phyloP scores from a whole-genome alignment of 30 jellyfish, hydroid and myxozoan genomes.

The Mastigias papua region DNA sequence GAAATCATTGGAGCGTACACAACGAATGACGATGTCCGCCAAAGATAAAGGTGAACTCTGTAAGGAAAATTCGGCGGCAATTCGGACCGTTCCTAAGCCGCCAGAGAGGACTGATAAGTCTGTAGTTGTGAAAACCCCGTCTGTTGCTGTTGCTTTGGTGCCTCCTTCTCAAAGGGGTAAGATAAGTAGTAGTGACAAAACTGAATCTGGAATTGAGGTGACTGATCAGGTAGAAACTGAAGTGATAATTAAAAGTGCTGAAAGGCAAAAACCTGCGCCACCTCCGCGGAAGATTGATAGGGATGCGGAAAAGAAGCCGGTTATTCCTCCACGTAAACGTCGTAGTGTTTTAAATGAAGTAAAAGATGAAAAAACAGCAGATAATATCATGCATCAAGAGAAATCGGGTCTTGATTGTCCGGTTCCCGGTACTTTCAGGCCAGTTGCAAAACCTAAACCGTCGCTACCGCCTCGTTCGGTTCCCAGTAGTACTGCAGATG shows the following conservation, averaged over 20 bases:
- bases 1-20: constrained; percentile 2
- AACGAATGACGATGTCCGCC: not conserved
- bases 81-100: not conserved
- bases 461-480: constrained; percentile 64
- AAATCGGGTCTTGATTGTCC: not conserved
- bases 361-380: not conserved
- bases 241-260: not conserved
- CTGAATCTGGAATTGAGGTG: not conserved
- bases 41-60: not conserved
- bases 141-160: not conserved
- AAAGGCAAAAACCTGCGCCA: constrained; percentile 8
- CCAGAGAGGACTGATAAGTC: not conserved
- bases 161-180: not conserved
- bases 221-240: not conserved
- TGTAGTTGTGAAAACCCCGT: not conserved
- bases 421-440: constrained; percentile 35
- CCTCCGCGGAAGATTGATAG: constrained; percentile 13
- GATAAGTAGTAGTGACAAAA: not conserved
- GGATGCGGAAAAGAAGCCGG: constrained; percentile 5
- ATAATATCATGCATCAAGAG: not conserved
- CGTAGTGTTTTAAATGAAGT: constrained; percentile 7
- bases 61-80: not conserved
- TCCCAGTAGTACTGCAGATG: not conserved
- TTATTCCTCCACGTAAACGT: constrained; percentile 36
- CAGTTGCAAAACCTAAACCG: constrained; percentile 63